Evolutionary conservation across 1,140 invertebrate species (phyloP).

Genomic region (Leptinotarsa undecemlineata): DNA sequence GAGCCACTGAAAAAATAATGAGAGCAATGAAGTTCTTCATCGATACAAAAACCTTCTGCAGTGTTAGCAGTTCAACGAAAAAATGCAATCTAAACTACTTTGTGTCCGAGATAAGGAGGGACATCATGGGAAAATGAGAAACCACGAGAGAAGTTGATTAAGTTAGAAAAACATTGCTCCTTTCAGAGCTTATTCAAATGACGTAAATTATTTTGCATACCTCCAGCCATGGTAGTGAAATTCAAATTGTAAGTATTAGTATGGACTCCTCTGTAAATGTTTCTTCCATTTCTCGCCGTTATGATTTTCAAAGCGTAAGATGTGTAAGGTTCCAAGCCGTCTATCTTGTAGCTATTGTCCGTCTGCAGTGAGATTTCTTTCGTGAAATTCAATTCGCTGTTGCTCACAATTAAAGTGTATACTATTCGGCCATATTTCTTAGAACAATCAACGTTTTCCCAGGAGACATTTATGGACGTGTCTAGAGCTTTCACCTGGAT

Average conservation of each 20-base stretch:
- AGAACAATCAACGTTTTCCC: constrained; percentile 41
- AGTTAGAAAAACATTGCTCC: too few relatives aligned
- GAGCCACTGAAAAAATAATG: constrained; percentile 34
- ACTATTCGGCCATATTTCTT: constrained; percentile 37
- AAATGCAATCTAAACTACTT: too few relatives aligned
- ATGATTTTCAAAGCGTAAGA: constrained; percentile 35
- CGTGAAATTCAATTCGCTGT: constrained; percentile 24
- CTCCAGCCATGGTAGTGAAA: constrained; percentile 42
- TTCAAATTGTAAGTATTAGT: constrained; percentile 23
- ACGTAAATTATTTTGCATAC: constrained; percentile 24
- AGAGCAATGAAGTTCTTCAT: too few relatives aligned
- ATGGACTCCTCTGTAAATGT: constrained; percentile 23
- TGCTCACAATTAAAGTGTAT: constrained; percentile 37
- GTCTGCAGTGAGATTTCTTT: constrained; percentile 33
- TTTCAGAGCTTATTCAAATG: too few relatives aligned
- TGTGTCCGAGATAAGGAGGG: too few relatives aligned
- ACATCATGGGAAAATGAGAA: too few relatives aligned
- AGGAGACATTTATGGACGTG: constrained; percentile 36
- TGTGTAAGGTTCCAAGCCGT: constrained; percentile 37
- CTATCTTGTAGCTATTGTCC: constrained; percentile 33
- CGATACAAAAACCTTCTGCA: too few relatives aligned
- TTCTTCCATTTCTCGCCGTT: constrained; percentile 37
- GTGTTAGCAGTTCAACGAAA: too few relatives aligned
- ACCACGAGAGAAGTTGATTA: too few relatives aligned
- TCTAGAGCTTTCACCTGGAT: constrained; percentile 35